phyloP scores from a whole-genome alignment of 2,797 vertebrate species.

The Premnoplex brunnescens region DNA sequence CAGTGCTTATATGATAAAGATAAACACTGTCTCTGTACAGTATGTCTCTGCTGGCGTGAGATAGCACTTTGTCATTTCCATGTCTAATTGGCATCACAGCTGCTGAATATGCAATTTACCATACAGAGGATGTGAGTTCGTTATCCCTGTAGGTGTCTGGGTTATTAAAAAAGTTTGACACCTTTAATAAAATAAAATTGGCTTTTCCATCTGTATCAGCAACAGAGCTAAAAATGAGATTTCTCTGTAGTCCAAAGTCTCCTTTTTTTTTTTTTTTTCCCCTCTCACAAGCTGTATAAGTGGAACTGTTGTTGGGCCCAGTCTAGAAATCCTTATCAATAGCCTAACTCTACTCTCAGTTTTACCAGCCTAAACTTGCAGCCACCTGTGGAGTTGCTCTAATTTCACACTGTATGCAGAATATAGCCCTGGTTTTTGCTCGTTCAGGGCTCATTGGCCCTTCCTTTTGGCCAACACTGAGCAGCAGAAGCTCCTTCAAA shows the following conservation, averaged over 20 bases:
- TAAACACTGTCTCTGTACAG: neutral
- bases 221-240: neutral
- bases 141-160: neutral
- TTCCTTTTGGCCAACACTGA: neutral
- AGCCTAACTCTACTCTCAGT: neutral
- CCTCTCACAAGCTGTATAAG: neutral
- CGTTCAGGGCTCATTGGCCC: neutral
- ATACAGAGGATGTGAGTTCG: neutral
- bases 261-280: neutral
- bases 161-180: constrained; percentile 22
- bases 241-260: neutral
- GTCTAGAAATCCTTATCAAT: neutral
- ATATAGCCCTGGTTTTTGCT: neutral
- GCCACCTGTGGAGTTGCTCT: neutral
- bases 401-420: neutral
- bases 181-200: constrained; percentile 11
- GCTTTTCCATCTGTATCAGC: neutral
- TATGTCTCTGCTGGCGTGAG: constrained; percentile 4
- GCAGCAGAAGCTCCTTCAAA: neutral
- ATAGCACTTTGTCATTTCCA: constrained; percentile 40
- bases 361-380: neutral
- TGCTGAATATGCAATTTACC: constrained; percentile 12
- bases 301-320: neutral
- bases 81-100: constrained; percentile 11
- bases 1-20: neutral